Evolutionary conservation across 1,140 invertebrate species (phyloP), one percentile per base, ranked within the genome.

Genomic region (Magallana gigas): DNA sequence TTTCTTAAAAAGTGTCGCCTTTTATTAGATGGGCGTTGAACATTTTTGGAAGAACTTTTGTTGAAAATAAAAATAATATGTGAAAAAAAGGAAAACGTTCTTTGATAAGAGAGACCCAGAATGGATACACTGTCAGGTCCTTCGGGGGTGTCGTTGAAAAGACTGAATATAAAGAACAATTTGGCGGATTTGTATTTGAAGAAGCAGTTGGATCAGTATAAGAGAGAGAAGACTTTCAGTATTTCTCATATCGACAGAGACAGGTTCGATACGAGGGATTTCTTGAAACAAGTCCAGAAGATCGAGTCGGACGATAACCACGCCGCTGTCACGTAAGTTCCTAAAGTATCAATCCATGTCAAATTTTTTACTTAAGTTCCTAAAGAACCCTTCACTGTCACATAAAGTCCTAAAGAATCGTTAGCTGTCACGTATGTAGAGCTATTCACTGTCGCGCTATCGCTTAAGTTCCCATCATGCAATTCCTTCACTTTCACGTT

Each of bases 111-210:
- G 29, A 48, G 58, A 85, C 18, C 29, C 0, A 84, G 29, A 9
- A 85, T 85, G 62, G 68, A 71, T 14, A 71, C 62, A 12, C 60
- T 71, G 1, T 60, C 84, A 0, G 89, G 88, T 6, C 89, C 91
- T 2, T 89, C 89, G 4, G 89, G 87, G 9, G 64, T 90, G 29
- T 89, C 90, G 1, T 59, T 91, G 4, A 82, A 85, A 68, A 88
- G 86, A 16, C 83, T 91, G 7, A 91, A 91, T 64, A 91, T 90
- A 62, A 90, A 88, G 57, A 91, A 91, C 76, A 91, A 91, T 83
- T 57, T 91, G 12, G 91, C 89, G 4, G 87, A 86, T 0, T 59
- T 91, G 18, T 87, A 89, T 18, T 83, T 91, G 60, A 88, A 88
- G 58, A 91, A 91, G 81, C 85, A 71, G n/a, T 48, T 91, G 12